Evolutionary conservation across 2,888 invertebrate genomes (phyloP).

Genomic region (Pteria penguin): DNA sequence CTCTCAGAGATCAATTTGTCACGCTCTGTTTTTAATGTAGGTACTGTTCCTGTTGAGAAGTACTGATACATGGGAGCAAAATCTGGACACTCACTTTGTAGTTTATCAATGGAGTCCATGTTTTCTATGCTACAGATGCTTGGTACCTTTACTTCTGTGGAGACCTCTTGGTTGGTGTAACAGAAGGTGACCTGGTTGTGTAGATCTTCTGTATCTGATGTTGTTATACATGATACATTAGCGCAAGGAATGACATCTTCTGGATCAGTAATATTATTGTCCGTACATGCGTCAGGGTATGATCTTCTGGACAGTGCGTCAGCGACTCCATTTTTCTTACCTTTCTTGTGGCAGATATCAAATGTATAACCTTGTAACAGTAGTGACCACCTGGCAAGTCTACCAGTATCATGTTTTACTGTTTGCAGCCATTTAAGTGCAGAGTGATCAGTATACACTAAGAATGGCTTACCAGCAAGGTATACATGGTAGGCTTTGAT

Average conservation of each 20-base stretch:
- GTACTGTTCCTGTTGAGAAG: constrained; percentile 1
- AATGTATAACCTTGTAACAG: background rate
- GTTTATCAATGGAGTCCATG: background rate
- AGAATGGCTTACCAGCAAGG: background rate
- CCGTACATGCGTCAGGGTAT: no score
- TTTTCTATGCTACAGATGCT: no score
- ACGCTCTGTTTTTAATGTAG: background rate
- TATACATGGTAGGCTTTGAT: no score
- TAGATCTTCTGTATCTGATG: no score
- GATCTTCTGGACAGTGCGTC: no score
- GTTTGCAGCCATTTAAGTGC: no score
- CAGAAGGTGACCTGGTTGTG: no score
- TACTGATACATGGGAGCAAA: background rate
- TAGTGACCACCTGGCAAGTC: constrained; percentile 1
- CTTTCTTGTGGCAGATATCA: background rate
- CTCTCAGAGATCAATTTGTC: background rate
- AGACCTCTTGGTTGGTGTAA: no score
- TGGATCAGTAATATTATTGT: no score
- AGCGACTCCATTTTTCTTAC: background rate
- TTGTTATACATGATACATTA: no score
- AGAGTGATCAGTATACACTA: no score
- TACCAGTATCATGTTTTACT: background rate
- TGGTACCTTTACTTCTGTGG: background rate
- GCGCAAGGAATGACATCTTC: no score
- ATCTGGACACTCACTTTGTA: background rate